phyloP scores from a whole-genome alignment of 2,888 invertebrate species.

The Orthosia gothica region DNA sequence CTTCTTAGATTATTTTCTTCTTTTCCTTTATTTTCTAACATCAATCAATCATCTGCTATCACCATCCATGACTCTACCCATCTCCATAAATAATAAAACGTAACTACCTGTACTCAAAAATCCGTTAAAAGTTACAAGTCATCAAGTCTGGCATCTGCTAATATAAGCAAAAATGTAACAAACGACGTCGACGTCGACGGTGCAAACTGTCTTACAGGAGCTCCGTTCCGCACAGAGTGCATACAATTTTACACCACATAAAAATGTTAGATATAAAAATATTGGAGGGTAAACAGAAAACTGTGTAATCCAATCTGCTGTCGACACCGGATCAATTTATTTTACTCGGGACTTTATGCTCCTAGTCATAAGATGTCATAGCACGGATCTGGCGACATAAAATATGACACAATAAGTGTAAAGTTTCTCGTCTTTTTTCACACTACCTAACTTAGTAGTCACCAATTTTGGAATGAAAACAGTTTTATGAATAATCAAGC shows the following conservation, averaged over 20 bases:
- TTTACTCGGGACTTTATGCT: constrained; percentile 60
- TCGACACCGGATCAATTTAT: constrained; percentile 56
- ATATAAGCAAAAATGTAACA: constrained; percentile 16
- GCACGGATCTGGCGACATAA: constrained; percentile 33
- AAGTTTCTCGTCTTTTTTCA: constrained; percentile 20
- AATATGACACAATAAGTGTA: constrained; percentile 38
- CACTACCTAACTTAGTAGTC: constrained; percentile 6
- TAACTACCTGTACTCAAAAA: constrained; percentile 22
- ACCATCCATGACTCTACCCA: background rate
- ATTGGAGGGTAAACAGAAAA: constrained; percentile 53
- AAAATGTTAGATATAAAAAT: constrained; percentile 55
- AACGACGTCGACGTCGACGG: constrained; percentile 25
- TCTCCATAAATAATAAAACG: background rate
- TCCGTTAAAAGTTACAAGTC: constrained; percentile 14
- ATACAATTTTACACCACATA: constrained; percentile 56
- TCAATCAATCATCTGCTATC: constrained; percentile 11
- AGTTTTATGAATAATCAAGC: constrained; percentile 27
- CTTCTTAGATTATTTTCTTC: no score
- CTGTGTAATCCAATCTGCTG: constrained; percentile 60
- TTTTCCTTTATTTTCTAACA: no score
- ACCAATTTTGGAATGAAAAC: constrained; percentile 19
- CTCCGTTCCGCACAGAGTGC: constrained; percentile 25
- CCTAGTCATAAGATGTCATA: constrained; percentile 28
- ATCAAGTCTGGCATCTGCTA: constrained; percentile 11
- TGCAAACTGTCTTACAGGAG: constrained; percentile 26